Conservation (phyloP, 37 sponge, comb jelly and placozoan species). For the Halisarca cf. caerulea region DNA sequence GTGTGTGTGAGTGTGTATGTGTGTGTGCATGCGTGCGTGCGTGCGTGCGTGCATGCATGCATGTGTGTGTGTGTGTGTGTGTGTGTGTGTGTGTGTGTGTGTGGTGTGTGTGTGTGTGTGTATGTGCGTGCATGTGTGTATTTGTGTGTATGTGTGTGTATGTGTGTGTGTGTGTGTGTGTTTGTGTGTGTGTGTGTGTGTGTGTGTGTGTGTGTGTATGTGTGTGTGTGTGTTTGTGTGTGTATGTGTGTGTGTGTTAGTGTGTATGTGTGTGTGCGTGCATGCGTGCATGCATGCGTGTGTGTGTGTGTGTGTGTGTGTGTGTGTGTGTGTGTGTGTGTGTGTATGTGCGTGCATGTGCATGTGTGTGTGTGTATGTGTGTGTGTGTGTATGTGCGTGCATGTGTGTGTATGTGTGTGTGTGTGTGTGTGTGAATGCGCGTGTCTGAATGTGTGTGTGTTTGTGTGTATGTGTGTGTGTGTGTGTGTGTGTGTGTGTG, state of each 20-base stretch:
- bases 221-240: neutral
- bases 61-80: constrained; percentile 2
- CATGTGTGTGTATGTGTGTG: constrained; percentile 18
- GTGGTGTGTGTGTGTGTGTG: constrained; percentile 8
- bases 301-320: neutral
- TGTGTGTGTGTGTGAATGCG: constrained; percentile 23
- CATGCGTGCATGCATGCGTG: neutral
- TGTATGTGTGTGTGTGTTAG: neutral
- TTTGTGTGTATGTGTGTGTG: neutral
- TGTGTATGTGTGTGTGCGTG: neutral
- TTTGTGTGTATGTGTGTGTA: neutral
- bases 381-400: constrained; percentile 26
- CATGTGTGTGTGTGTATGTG: neutral
- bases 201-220: neutral
- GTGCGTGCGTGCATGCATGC: neutral
- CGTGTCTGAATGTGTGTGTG: neutral
- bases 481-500: neutral
- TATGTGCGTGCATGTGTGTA: neutral
- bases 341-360: too few species aligned
- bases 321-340: too few species aligned
- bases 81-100: neutral
- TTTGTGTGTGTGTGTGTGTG: neutral
- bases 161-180: neutral
- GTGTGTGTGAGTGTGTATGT: constrained; percentile 18
- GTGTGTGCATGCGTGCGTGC: constrained; percentile 15